Base-by-base conservation (phyloP, 2,113 vertebrate species). In the Orthonyx spaldingii region DNA sequence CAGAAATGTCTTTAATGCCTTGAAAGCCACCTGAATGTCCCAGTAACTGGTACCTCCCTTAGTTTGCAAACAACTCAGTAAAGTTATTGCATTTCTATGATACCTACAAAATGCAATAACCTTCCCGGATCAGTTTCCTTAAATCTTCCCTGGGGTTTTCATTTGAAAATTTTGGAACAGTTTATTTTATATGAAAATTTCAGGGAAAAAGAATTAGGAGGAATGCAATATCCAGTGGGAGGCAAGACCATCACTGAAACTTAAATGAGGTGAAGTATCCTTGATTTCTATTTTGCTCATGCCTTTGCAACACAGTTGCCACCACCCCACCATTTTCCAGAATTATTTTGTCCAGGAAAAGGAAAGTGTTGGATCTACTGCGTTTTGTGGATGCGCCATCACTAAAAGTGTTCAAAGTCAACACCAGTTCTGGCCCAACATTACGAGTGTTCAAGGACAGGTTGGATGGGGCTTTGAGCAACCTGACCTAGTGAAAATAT, bases 341-440 rank as follows among this genome's bases (percentile, higher is more conserved):
- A 59, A 55, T 33, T 81, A 66, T 42, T 55, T 11, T 65, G 26
- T 35, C 32, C 33, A 75, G 44, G n/a, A 63, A 85, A 85, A 79
- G 6, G 4, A 64, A 69, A 22, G 11, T 47, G 4, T n/a, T n/a
- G 18, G 42, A 61, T 44, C 7, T 55, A 26, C 27, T 60, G 7
- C 20, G 60, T 83, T 66, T 64, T 76, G 32, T 46, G 33, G 14
- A 28, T 80, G 19, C 1, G 6, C 6, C 13, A 47, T 24, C 39
- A 17, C 28, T 41, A 17, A 8, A 76, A 71, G 20, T 32, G 2
- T 16, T 60, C n/a, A 39, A 64, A 78, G 6, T 32, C 26, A 28
- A 0, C 10, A 5, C 46, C 35, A 60, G 7, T 50, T 44, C 27
- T 56, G 37, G 1, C 1, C n/a, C 6, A 52, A 10, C 16, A 28